Conservation (phyloP, 1,140 invertebrate genomes). For the Microvelia longipes region DNA sequence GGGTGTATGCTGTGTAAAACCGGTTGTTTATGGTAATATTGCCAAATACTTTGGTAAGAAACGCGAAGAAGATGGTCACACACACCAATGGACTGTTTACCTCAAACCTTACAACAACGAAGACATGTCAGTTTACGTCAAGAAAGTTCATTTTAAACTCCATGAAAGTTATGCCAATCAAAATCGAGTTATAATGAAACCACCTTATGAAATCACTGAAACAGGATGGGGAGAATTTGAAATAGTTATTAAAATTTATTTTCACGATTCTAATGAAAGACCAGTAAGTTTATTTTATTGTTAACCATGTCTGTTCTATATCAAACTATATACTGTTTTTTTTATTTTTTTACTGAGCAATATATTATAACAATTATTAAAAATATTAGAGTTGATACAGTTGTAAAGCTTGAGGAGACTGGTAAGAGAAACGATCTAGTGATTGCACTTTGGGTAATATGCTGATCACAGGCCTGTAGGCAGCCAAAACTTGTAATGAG, state of each 20-base stretch:
- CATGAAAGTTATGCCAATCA: slow-evolving; percentile 95
- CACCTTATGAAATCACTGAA: slow-evolving; percentile 94
- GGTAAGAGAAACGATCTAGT: no score
- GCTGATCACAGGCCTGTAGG: no score
- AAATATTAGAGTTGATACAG: background rate
- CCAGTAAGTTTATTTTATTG: slow-evolving; percentile 46
- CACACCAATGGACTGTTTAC: slow-evolving; percentile 98
- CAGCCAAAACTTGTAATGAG: no score
- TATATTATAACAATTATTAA: slow-evolving; percentile 3
- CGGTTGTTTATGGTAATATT: slow-evolving; percentile 92
- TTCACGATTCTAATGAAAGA: slow-evolving; percentile 90
- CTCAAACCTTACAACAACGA: slow-evolving; percentile 85
- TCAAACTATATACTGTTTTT: background rate
- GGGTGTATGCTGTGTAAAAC: slow-evolving; percentile 84
- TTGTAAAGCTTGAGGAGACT: no score
- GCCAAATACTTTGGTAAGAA: slow-evolving; percentile 93
- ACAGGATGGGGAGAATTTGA: slow-evolving; percentile 99
- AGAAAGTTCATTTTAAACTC: slow-evolving; percentile 93
- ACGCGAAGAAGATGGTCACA: slow-evolving; percentile 95
- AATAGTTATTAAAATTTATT: slow-evolving; percentile 95
- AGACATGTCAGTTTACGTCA: slow-evolving; percentile 89
- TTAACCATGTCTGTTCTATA: background rate
- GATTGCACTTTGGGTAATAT: no score
- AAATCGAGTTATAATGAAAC: slow-evolving; percentile 80
- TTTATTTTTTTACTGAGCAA: background rate